Evolutionary conservation across 2,888 invertebrate species (phyloP), one percentile per base, ranked within the genome.

Genomic region (Tachina lurida): DNA sequence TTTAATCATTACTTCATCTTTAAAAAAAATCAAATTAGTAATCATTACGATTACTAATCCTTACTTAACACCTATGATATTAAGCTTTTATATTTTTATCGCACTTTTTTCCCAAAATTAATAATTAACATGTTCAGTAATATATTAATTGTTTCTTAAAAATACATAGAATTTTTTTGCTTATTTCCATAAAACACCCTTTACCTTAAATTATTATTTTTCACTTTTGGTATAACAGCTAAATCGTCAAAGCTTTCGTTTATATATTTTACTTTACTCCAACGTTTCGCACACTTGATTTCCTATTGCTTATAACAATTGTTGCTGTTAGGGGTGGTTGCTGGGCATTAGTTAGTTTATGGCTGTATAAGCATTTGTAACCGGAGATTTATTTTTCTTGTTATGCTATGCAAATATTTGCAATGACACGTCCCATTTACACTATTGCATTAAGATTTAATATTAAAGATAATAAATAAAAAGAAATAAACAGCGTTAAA

Each of bases 211-310:
- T 56, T 62, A 62, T 54, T 78, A 17, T 41, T 43, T 22, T 54
- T 1, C 13, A 58, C 74, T 68, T 75, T 54, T 45, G 9, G 31
- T 2, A 10, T 67, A 74, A 54, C 68, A 62, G 17, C 41, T 71
- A 65, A 62, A 76, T 63, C 75, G 70, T 19, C 15, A n/a, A 65
- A n/a, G 47, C 45, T 19, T 49, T 22, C 41, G 17, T 68, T 68
- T 22, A 17, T 45, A 10, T 45, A 56, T 63, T 41, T 41, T 19
- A 31, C 1, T 60, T 9, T 47, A 12, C 17, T 19, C n/a, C 22
- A 88, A 89, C 88, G 17, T 84, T 31, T 88, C 85, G 87, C 88
- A 87, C 87, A 89, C 88, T 89, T 89, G 88, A 88, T 88, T 90
- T 90, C 89, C 89, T 88, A 87, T 81, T 75, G 56, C 62, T 22